Percentiles rank a stretch among this genome's conserved stretches.
phyloP scores from a whole-genome alignment of 2,888 invertebrate species.

The Deilephila elpenor region DNA sequence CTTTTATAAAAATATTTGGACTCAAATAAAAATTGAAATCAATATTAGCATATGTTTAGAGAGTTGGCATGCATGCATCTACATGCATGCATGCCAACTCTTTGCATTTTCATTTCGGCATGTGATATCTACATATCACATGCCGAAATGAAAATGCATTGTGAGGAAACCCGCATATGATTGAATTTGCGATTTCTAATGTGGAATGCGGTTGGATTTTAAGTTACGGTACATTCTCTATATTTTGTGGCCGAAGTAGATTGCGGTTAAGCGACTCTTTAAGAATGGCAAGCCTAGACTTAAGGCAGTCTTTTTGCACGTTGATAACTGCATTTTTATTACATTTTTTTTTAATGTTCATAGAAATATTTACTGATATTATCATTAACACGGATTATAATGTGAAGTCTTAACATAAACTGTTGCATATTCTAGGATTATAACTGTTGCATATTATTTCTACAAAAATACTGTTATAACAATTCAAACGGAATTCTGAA shows the following conservation, averaged over 20 bases:
- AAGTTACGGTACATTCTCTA: neutral
- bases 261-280: neutral
- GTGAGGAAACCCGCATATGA: conserved; percentile 2
- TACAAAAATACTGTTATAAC: neutral
- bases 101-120: neutral
- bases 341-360: too few relatives aligned
- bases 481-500: neutral
- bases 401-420: neutral
- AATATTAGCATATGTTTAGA: neutral
- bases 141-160: conserved; percentile 5
- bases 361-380: neutral
- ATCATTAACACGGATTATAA: neutral
- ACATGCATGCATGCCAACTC: too few relatives aligned
- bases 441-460: neutral
- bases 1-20: too few relatives aligned
- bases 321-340: neutral
- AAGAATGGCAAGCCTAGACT: neutral
- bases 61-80: neutral
- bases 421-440: neutral
- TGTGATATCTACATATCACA: neutral
- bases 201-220: conserved; percentile 9
- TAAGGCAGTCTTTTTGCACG: neutral
- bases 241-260: neutral
- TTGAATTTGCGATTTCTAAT: conserved; percentile 20
- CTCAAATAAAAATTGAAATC: neutral